Base-by-base conservation (phyloP, 2,888 invertebrate species). In the Bugula neritina region DNA sequence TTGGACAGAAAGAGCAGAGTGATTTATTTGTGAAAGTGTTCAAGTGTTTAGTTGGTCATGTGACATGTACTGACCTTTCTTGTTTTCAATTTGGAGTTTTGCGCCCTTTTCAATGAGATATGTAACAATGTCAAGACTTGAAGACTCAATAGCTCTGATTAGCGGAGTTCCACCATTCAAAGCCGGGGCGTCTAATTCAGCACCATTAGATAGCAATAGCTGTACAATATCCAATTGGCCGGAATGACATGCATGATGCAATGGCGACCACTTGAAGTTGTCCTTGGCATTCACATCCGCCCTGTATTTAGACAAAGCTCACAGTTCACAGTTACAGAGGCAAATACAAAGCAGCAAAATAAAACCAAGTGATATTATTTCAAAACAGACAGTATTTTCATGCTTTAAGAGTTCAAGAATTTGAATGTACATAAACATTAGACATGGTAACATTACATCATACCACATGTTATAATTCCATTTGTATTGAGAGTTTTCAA, bases 181-280 rank as follows among this genome's bases (percentile, higher is more conserved):
- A 0, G 84, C 79, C 3, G 76, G 71, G 1, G 82, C 81, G 72
- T 85, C 82, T 3, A 84, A 74, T 69, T 82, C 79, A 3, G 83
- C 84, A 1, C 84, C 84, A 69, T 78, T 72, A 0, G 80, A 79
- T 52, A 85, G 74, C 57, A 85, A 76, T 25, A 77, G 77, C 72
- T 82, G 78, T 1, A 84, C 84, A 54, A 85, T 78, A 71, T 84
- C 83, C 54, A 80, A 73, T 73, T 80, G 80, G 1, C 84, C 85
- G 1, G 81, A 77, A 74, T 85, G 84, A 73, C 82, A 83, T 1
- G 84, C 84, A 75, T 83, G 82, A 73, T 85, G 85, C 10, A 85
- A 75, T 1, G 85, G 81, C 23, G 84, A 83, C 85, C 85, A 85
- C 72, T 84, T 82, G 75, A 85, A 84, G 75, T 84, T 84, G 75